Conservation (phyloP, 2,113 vertebrate species). For the Centrocercus urophasianus region DNA sequence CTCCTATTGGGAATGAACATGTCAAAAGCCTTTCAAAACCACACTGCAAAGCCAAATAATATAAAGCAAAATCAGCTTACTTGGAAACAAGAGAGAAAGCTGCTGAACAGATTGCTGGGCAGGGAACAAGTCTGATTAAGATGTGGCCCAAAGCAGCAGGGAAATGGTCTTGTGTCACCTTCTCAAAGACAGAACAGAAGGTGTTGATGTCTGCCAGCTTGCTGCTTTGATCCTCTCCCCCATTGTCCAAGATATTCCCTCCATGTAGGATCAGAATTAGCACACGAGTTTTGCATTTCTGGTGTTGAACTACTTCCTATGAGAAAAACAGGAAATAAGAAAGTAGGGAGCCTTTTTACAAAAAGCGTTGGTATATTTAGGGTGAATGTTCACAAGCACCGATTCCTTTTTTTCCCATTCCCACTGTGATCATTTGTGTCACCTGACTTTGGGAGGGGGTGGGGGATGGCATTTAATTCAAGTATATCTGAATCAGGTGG, state of each 20-base stretch:
- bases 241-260: slow-evolving; percentile 92
- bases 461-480: background rate
- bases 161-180: slow-evolving; percentile 91
- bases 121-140: slow-evolving; percentile 90
- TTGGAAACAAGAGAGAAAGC: slow-evolving; percentile 95
- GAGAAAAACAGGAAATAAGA: background rate
- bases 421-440: background rate
- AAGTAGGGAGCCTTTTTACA: background rate
- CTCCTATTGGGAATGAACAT: background rate
- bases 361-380: background rate
- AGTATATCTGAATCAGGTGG: background rate
- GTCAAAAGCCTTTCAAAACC: background rate
- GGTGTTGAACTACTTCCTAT: slow-evolving; percentile 78
- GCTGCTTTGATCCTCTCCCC: slow-evolving; percentile 84
- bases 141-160: slow-evolving; percentile 90
- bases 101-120: slow-evolving; percentile 93
- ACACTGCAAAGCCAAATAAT: background rate
- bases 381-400: background rate
- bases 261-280: slow-evolving; percentile 94
- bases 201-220: slow-evolving; percentile 90
- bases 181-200: slow-evolving; percentile 90
- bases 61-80: slow-evolving; percentile 78
- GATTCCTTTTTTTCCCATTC: background rate
- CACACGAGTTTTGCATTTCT: slow-evolving; percentile 90
- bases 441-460: background rate